Base-by-base conservation (phyloP, 1,140 invertebrate species). In the Venturia canescens region DNA sequence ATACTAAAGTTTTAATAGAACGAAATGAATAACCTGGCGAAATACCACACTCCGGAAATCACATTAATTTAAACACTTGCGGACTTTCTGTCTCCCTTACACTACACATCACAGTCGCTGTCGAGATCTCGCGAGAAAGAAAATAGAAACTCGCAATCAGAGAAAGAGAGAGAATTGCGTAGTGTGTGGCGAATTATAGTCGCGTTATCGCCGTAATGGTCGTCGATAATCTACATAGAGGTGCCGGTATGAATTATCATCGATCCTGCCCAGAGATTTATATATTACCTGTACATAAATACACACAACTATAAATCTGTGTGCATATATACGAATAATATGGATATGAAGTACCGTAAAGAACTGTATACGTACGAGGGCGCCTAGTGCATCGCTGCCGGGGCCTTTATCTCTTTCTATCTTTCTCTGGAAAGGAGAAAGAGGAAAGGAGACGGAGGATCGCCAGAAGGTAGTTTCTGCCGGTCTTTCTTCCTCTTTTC, bases 171-270 rank as follows among this genome's bases (percentile, higher is more conserved):
- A 26, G 7, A n/a, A 15, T 44, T 1, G 72, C 57, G 75, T 60
- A 66, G 75, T 63, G 75, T 77, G 75, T 77, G 75, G 75, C 75
- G 75, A 77, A 77, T 77, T 77, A 77, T 77, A 77, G 57, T 77
- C 60, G 75, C 57, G 75, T 77, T 77, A 77, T 77, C 75, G 75
- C 60, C 29, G 75, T 77, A 77, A 77, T 77, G 60, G 75, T 77
- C 75, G 31, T 77, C 75, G 53, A 63, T 77, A 77, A 77, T 77
- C 75, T 77, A 66, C 75, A 77, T 77, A 66, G 75, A 77, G 75
- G 75, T 77, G 75, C 75, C 23, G 38, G 75, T 77, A 66, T 66
- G 75, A 77, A 77, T 77, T 77, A 77, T 77, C 75, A 77, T 66
- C 75, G 75, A 63, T 44, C 50, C 75, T 63, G n/a, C 15, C 75